Evolutionary conservation across 2,888 invertebrate species (phyloP).

Genomic region (Carpatolechia fugitivella): DNA sequence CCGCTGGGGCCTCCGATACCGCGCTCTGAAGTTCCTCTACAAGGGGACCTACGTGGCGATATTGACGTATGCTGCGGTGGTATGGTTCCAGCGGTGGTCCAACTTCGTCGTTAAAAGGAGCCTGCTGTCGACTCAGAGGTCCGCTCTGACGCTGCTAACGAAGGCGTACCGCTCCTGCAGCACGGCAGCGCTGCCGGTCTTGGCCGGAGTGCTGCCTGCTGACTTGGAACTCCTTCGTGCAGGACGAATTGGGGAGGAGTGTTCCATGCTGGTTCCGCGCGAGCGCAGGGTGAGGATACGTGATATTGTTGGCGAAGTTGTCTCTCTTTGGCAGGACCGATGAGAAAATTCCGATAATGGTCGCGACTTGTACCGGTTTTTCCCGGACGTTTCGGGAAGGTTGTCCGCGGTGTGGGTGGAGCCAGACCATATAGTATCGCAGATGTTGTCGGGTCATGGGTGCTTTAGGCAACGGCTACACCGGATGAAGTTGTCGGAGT

Average conservation of each 20-base stretch:
- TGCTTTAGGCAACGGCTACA: background rate
- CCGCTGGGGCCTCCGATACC: slow-evolving; percentile 29
- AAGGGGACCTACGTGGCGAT: slow-evolving; percentile 25
- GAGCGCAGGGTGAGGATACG: background rate
- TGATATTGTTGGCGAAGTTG: background rate
- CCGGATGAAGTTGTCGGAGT: too few relatives aligned
- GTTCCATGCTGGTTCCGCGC: background rate
- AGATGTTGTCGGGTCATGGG: too few relatives aligned
- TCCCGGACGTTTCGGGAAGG: background rate
- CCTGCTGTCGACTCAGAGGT: slow-evolving; percentile 2
- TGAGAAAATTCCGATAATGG: background rate
- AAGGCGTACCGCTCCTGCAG: slow-evolving; percentile 17
- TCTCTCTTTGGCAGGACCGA: background rate
- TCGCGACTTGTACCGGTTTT: slow-evolving; percentile 3
- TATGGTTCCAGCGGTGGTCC: slow-evolving; percentile 12
- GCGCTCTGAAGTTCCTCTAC: slow-evolving; percentile 22
- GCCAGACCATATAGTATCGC: slow-evolving; percentile 12
- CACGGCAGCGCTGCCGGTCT: slow-evolving; percentile 13
- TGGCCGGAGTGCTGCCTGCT: slow-evolving; percentile 21
- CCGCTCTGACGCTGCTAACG: slow-evolving; percentile 16
- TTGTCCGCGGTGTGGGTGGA: background rate
- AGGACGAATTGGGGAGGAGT: slow-evolving; percentile 1
- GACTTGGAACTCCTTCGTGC: slow-evolving; percentile 23
- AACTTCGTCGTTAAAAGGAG: background rate
- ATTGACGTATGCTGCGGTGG: slow-evolving; percentile 24